Conservation (phyloP, 2,113 vertebrate genomes). For the Dasyprocta punctata region DNA sequence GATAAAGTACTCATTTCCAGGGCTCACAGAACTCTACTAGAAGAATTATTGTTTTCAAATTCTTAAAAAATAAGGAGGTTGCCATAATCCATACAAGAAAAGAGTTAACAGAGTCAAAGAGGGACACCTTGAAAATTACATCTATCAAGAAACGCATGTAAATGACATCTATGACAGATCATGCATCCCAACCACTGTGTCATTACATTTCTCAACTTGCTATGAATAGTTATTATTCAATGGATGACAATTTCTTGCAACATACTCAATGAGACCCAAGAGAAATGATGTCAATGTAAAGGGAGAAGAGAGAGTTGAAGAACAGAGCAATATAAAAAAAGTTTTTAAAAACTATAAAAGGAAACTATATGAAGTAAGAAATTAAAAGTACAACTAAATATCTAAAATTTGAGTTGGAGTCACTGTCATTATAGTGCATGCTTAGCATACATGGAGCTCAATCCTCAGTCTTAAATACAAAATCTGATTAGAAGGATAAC, state of each 20-base stretch:
- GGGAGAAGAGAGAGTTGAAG: background rate
- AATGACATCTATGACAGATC: background rate
- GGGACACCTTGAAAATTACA: constrained; percentile 8
- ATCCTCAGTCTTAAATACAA: background rate
- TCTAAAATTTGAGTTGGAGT: background rate
- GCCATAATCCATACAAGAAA: background rate
- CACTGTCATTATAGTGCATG: background rate
- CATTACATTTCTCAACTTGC: background rate
- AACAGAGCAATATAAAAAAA: background rate
- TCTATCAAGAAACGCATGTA: background rate
- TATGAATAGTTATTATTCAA: background rate
- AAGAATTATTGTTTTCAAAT: constrained; percentile 63
- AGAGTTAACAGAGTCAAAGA: constrained; percentile 12
- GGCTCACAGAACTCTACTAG: background rate
- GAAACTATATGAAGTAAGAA: background rate
- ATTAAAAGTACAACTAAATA: background rate
- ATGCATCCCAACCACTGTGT: background rate
- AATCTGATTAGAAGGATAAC: background rate
- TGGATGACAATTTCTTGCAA: background rate
- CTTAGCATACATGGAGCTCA: background rate
- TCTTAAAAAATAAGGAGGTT: constrained; percentile 48
- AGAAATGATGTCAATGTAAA: background rate
- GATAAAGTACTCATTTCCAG: constrained; percentile 57
- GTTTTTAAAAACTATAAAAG: background rate
- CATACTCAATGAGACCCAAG: background rate